Conservation (phyloP, 2,797 vertebrate genomes). For the Epinephelus malabaricus region DNA sequence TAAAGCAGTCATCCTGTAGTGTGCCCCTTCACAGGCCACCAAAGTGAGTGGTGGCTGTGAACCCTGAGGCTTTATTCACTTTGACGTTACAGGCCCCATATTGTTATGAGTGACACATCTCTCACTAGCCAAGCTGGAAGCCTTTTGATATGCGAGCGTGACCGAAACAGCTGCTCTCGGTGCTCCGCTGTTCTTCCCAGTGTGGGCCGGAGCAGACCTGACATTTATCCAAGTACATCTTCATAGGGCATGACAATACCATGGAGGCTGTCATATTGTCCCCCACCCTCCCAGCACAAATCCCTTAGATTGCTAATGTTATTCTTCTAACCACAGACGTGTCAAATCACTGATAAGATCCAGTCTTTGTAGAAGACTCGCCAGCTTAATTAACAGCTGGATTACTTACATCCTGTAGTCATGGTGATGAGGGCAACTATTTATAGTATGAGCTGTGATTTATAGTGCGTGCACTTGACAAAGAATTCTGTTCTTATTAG, state of each 20-base stretch:
- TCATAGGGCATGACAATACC: conserved; percentile 72
- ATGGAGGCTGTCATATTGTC: conserved; percentile 46
- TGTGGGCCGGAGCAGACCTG: conserved; percentile 54
- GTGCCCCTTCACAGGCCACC: conserved; percentile 16
- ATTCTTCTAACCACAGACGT: conserved; percentile 39
- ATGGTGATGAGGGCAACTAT: conserved; percentile 62
- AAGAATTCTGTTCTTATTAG: conserved; percentile 59
- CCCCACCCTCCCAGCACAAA: conserved; percentile 22
- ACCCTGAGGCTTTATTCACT: conserved; percentile 40
- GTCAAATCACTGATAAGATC: conserved; percentile 51
- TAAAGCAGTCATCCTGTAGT: conserved; percentile 37
- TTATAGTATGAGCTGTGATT: conserved; percentile 57
- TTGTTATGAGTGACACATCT: conserved; percentile 65
- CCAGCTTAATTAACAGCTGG: conserved; percentile 66
- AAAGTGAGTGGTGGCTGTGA: conserved; percentile 26
- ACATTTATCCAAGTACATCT: conserved; percentile 74
- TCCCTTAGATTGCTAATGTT: conserved; percentile 33
- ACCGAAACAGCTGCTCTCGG: conserved; percentile 58
- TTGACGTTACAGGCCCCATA: conserved; percentile 41
- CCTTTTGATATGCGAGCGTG: conserved; percentile 64
- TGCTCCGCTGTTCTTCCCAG: conserved; percentile 41
- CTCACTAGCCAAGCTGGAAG: conserved; percentile 52
- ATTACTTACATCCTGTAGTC: conserved; percentile 62
- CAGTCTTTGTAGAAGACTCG: conserved; percentile 31
- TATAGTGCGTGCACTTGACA: conserved; percentile 42